Percentiles rank a stretch among this genome's conserved stretches.
These are phyloP conservation scores for Sebastes diploproa DNA, from an alignment of 2,797 vertebrate species.

Conservation along the genomic window DNA sequence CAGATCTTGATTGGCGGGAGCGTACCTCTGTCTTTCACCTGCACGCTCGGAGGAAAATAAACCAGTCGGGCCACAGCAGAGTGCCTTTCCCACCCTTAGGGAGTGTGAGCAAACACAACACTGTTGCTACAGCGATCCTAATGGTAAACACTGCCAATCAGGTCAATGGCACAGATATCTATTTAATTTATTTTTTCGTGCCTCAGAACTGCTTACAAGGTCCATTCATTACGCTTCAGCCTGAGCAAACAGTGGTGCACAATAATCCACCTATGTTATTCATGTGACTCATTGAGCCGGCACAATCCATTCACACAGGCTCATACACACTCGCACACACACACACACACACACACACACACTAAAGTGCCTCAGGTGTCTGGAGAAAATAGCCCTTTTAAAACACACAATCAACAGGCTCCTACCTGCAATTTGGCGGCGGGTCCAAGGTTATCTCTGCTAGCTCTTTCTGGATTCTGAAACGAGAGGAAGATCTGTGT, in stretches of 20 bases:
- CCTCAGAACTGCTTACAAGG: constrained; percentile 18
- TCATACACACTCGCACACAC: background rate
- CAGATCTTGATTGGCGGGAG: constrained; percentile 26
- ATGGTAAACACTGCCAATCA: constrained; percentile 39
- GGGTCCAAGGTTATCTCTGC: constrained; percentile 97
- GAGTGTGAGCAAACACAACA: constrained; percentile 39
- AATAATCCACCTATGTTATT: constrained; percentile 40
- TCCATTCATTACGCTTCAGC: constrained; percentile 22
- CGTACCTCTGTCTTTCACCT: background rate
- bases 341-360: background rate
- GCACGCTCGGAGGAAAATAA: constrained; percentile 32
- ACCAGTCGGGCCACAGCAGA: constrained; percentile 32
- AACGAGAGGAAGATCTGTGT: constrained; percentile 51
- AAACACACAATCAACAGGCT: constrained; percentile 64
- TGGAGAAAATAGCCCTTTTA: constrained; percentile 20
- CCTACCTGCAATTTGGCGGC: constrained; percentile 98
- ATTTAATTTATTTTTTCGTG: constrained; percentile 12
- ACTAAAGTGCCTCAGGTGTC: constrained; percentile 34
- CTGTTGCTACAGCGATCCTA: constrained; percentile 32
- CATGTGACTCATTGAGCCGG: constrained; percentile 48
- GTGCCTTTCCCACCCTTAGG: constrained; percentile 26
- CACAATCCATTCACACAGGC: constrained; percentile 33
- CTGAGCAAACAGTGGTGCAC: constrained; percentile 33
- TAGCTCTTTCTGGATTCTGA: constrained; percentile 97
- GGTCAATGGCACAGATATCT: constrained; percentile 15